Evolutionary conservation across 2,113 vertebrate species (phyloP), one percentile per base, ranked within the genome.

Genomic region (Microcebus jonahi): DNA sequence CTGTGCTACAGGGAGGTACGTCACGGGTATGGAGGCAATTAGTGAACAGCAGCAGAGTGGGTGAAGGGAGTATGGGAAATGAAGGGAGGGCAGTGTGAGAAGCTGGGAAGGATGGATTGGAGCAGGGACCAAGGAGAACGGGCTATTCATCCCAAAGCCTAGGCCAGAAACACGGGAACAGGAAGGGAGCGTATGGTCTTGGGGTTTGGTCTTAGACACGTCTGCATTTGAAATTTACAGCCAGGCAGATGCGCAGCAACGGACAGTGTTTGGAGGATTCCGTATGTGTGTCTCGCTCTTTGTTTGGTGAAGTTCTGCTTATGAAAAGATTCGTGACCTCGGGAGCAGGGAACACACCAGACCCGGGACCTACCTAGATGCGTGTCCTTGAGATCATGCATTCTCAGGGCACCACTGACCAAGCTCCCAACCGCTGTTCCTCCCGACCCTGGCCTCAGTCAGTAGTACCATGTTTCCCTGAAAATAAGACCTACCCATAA

Each of bases 381-480:
- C 0, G 0, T 9, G 29, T 3, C 42, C 29, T 87, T n/a, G 25
- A 2, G 9, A 17, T 5, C 15, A 20, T 23, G 42, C 59, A 1
- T 5, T 39, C 55, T 63, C 42, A 6, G 2, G 1, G 20, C 63
- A 4, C n/a, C 11, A 5, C 8, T 0, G n/a, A 6, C 48, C 4
- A 1, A 45, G 36, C 34, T 57, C 36, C 7, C 0, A 0, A 48
- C 34, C 0, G 0, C 80, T 25, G 12, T 18, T 34, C 68, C 29
- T 42, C 27, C 15, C 6, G 18, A 1, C 8, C 73, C 55, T 3
- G 6, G 8, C 29, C 45, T 81, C 34, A 8, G 21, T 4, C 15
- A 15, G 2, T 4, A 5, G 42, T 45, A 45, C 45, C 45, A 8
- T 45, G 45, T 45, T 45, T 45, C 45, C 45, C 45, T 8, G 45